Evolutionary conservation across 30 jellyfish, hydroid and myxozoan genomes (phyloP), one percentile per base, ranked within the genome.

Genomic region (Aurelia sp.): DNA sequence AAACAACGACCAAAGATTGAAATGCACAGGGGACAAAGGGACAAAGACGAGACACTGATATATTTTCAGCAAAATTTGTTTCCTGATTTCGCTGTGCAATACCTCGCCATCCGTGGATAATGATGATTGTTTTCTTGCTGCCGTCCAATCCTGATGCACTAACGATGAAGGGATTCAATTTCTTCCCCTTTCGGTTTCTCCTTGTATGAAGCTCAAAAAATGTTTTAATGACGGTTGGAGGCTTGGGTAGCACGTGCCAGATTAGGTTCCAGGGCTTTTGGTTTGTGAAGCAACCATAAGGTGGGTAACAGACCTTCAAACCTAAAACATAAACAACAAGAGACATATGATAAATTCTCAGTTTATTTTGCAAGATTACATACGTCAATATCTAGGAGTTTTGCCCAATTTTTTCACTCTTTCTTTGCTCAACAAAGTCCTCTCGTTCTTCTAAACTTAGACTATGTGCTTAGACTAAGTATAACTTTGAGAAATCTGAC

Each of bases 91-190:
- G 11, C 21, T 16, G 44, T 12, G 13, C 0, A 70, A 11, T 79
- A 94, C 99, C 99, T 13, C 70, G 60, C 78, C 92, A 94, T 51
- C 99, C 99, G 73, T 94, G 99, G 21, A 84, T 80, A 5, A 94
- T 61, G 72, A 94, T 33, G 16, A 89, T 91, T 6, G 99, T 94
- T 60, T 47, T 84, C 64, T 69, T 82, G 69, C 66, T 72, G 0
- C 81, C 80, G 40, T 86, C 87, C 71, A 94, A 88, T 8, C 68
- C 68, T 8, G 88, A 78, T 24, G 77, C 52, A 18, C 81, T 16
- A 5, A 93, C 57, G 16, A 85, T 19, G 31, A 79, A 67, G 10
- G 81, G 80, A 44, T 63, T 19, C n/a, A 89, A 35, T 35, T 69
- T 70, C 7, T n/a, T 40, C 30, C 79, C 92, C 8, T 19, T 72